Percentiles rank a stretch among this genome's conserved stretches.
These are phyloP conservation scores for Egretta garzetta DNA, from an alignment of 2,113 vertebrate genomes.

Conservation along the genomic window DNA sequence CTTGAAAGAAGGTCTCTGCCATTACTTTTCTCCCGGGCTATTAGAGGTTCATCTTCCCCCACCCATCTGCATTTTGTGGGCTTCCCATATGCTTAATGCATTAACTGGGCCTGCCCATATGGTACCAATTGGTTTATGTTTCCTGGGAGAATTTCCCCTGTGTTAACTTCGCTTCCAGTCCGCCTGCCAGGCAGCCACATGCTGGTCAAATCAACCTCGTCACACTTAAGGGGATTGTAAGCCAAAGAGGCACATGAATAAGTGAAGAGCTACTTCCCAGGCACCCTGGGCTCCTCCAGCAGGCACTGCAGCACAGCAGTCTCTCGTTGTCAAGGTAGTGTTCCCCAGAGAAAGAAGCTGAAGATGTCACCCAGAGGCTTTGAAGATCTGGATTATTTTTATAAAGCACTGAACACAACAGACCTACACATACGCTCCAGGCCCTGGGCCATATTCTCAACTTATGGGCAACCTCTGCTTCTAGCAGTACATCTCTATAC, in stretches of 20 bases:
- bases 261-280: not conserved
- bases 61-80: not conserved
- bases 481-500: not conserved
- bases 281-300: not conserved
- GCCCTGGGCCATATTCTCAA: not conserved
- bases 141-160: not conserved
- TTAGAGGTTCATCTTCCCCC: not conserved
- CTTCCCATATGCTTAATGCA: not conserved
- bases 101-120: not conserved
- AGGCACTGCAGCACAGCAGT: not conserved
- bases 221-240: constrained; percentile 32
- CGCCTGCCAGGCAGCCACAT: not conserved
- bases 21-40: constrained; percentile 6
- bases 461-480: not conserved
- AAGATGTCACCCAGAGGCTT: not conserved
- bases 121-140: not conserved
- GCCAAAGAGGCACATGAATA: not conserved
- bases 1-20: not conserved
- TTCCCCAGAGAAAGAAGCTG: not conserved
- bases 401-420: not conserved
- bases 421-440: not conserved
- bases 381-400: not conserved
- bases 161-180: not conserved
- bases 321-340: not conserved
- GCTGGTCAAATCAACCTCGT: not conserved